Percentiles rank a stretch among this genome's conserved stretches.
phyloP scores from a whole-genome alignment of 2,797 vertebrate species.

The Malacoctenus gilli region DNA sequence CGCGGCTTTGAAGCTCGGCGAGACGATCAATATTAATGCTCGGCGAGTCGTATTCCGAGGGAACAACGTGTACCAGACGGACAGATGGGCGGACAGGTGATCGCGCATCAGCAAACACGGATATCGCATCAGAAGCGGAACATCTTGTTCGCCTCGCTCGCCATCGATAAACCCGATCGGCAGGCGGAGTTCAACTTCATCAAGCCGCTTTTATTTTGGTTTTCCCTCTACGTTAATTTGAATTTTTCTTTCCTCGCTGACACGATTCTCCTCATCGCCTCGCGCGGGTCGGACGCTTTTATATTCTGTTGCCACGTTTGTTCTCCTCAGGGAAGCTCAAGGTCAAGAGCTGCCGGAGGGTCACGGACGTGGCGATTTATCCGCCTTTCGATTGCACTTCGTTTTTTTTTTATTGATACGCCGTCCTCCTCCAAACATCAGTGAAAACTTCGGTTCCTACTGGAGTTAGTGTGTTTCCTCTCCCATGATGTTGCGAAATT shows the following conservation, averaged over 20 bases:
- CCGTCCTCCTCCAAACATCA: not conserved
- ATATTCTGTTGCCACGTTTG: not conserved
- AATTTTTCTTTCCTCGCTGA: not conserved
- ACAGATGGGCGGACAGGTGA: constrained; percentile 2
- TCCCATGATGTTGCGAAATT: too few relatives aligned
- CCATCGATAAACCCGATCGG: accelerated
- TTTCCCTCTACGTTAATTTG: not conserved
- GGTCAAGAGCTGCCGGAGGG: not conserved
- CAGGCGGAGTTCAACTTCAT: accelerated
- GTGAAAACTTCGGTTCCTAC: too few relatives aligned
- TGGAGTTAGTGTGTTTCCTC: too few relatives aligned
- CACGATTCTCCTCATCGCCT: not conserved
- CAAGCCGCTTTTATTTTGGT: too few relatives aligned
- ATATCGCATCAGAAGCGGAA: not conserved
- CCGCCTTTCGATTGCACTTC: not conserved
- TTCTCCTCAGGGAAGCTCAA: not conserved
- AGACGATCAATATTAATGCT: constrained; percentile 1
- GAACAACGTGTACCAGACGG: not conserved
- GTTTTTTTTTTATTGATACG: not conserved
- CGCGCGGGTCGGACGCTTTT: not conserved
- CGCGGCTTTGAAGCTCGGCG: not conserved
- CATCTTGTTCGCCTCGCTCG: not conserved
- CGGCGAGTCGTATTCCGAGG: not conserved
- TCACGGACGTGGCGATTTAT: constrained; percentile 3
- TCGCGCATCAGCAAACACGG: not conserved